A percentile compares a stretch with the other conserved stretches of the same genome.
phyloP scores from a whole-genome alignment of 2,113 vertebrate genomes.

The Isichthys henryi region DNA sequence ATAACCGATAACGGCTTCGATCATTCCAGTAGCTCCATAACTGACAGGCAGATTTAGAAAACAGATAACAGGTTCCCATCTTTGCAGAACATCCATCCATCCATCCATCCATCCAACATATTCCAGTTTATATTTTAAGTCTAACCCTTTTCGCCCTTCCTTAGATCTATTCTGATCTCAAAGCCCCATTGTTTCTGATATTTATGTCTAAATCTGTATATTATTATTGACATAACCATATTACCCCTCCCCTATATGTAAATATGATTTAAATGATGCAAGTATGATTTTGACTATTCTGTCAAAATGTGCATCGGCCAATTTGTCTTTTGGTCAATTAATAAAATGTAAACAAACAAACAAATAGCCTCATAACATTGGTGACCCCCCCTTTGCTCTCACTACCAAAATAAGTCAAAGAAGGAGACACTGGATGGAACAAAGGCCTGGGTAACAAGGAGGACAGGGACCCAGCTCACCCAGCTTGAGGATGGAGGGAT shows the following conservation, averaged over 20 bases:
- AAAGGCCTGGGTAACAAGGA: conserved; percentile 2
- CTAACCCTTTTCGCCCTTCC: background rate
- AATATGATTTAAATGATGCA: background rate
- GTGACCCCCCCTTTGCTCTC: background rate
- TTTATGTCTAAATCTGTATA: background rate
- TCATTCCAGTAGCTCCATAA: background rate
- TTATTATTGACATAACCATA: background rate
- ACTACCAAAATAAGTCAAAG: background rate
- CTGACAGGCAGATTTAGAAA: background rate
- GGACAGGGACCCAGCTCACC: conserved; percentile 48
- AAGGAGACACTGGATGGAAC: background rate
- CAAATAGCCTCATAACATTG: background rate
- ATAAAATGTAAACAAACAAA: background rate
- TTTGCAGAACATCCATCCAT: too few species aligned
- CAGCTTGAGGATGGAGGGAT: conserved; percentile 64
- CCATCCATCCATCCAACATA: too few species aligned
- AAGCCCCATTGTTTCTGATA: background rate
- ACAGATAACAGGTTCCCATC: background rate
- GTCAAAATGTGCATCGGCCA: background rate
- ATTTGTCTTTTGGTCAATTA: background rate
- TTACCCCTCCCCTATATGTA: background rate
- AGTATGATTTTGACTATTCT: background rate
- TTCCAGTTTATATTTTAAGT: background rate
- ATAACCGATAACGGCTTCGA: background rate
- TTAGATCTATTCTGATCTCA: background rate